These are phyloP conservation scores for Jordanella pulchra DNA, from an alignment of 2,797 vertebrate genomes.

Conservation along the genomic window DNA sequence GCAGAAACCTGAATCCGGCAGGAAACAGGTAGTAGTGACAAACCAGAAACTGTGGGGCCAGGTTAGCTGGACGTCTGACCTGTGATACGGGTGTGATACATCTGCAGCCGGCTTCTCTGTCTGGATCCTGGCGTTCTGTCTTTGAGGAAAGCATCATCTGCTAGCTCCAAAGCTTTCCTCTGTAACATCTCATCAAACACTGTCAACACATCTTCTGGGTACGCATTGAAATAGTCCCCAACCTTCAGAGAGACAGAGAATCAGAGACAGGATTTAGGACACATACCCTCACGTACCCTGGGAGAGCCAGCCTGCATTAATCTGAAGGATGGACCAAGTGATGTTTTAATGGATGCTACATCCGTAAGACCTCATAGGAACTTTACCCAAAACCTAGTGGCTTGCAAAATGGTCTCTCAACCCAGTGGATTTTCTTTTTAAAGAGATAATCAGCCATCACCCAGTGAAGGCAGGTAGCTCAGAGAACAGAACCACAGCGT, in stretches of 20 bases:
- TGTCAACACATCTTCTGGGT: conserved; percentile 84
- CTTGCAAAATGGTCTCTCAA: no score
- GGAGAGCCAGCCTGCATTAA: no score
- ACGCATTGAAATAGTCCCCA: conserved; percentile 90
- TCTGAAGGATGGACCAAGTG: no score
- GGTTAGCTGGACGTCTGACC: conserved; percentile 73
- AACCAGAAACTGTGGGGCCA: not conserved
- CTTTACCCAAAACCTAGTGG: no score
- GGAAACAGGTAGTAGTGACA: not conserved
- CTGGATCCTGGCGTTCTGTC: not conserved
- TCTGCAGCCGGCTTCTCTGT: conserved; percentile 72
- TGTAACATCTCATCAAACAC: conserved; percentile 87
- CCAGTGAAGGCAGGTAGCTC: not conserved
- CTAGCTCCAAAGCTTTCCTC: conserved; percentile 69
- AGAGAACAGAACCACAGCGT: not conserved
- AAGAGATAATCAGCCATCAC: not conserved
- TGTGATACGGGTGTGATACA: conserved; percentile 88
- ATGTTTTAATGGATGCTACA: no score
- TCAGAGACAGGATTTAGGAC: no score
- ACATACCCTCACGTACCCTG: no score
- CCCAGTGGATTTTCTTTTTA: not conserved
- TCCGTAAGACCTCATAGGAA: no score
- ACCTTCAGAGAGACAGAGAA: conserved; percentile 45
- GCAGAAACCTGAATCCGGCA: not conserved
- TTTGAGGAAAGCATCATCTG: conserved; percentile 50